Evolutionary conservation across 2,888 invertebrate species (phyloP).

Genomic region (Apoda limacodes): DNA sequence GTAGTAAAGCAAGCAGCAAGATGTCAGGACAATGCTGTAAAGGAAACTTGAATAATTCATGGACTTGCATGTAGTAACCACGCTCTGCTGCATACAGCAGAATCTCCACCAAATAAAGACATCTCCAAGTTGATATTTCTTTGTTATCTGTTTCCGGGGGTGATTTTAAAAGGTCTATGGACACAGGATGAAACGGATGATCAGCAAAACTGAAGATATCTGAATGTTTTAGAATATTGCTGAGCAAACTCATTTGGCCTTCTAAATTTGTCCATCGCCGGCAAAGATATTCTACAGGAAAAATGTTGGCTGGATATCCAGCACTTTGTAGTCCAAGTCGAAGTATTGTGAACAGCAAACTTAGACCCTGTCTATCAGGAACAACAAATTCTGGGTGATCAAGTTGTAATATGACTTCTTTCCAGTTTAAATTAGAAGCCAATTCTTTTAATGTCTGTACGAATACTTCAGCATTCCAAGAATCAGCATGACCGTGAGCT

Average conservation of each 20-base stretch:
- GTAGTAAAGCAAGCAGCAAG: constrained; percentile 87
- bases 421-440: constrained; percentile 90
- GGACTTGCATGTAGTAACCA: constrained; percentile 84
- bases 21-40: constrained; percentile 95
- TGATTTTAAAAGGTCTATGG: constrained; percentile 90
- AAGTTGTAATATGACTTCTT: constrained; percentile 90
- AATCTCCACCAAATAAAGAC: constrained; percentile 90
- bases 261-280: constrained; percentile 94
- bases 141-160: constrained; percentile 96
- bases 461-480: constrained; percentile 96
- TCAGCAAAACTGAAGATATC: constrained; percentile 97
- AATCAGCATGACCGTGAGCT: constrained; percentile 56
- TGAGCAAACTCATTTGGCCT: constrained; percentile 90
- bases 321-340: constrained; percentile 83
- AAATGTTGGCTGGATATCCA: constrained; percentile 76
- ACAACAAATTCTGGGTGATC: constrained; percentile 92
- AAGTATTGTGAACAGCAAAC: constrained; percentile 84
- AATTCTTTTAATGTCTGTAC: constrained; percentile 92
- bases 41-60: constrained; percentile 92
- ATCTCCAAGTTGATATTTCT: constrained; percentile 94
- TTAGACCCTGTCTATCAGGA: constrained; percentile 88
- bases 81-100: constrained; percentile 89
- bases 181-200: constrained; percentile 87
- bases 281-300: constrained; percentile 91
- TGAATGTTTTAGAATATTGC: constrained; percentile 87